Base-by-base conservation (phyloP, 2,797 vertebrate species). In the Denticeps clupeoides region DNA sequence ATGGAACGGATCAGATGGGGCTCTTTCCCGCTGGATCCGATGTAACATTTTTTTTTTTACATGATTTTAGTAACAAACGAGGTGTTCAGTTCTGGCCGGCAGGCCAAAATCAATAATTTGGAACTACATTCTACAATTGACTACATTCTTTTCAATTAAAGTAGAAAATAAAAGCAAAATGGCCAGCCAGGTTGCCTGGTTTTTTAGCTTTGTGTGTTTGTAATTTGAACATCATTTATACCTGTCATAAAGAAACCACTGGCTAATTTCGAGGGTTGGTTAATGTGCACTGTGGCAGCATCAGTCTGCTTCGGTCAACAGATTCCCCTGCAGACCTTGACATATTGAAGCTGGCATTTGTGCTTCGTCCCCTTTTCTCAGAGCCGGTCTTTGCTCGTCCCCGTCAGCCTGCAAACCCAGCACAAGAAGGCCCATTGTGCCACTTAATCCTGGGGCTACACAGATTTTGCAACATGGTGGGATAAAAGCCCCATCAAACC, bases 401-500 rank as follows among this genome's bases (percentile, higher is more conserved):
- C 74, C 83, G 81, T 75, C 59, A 80, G 86, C 85, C 89, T 77
- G 86, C 80, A 76, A 82, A 85, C 87, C 79, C 81, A 88, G 85
- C 88, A 95, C 91, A 97, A 97, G 91, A 89, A 89, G 86, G 85
- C 82, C 89, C 88, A 94, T 97, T 98, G 93, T 97, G 86, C 77
- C 78, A 73, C 70, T 86, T 98, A 97, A 98, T 96, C 93, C 93
- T 85, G 85, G 87, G 89, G 90, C 89, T 87, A 87, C 85, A 87
- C 78, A 82, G 90, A 89, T 92, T 95, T 93, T 93, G 86, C 88
- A 88, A 92, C 91, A 92, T 89, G 88, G 82, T 88, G 86, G 91
- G 92, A 97, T 99, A 95, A 99, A 97, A 97, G 92, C 89, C 59
- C 90, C 90, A 95, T 94, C 91, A 94, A 92, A 92, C 90, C 88